Evolutionary conservation across 2,888 invertebrate genomes (phyloP).

Genomic region (Philereme vetulata): DNA sequence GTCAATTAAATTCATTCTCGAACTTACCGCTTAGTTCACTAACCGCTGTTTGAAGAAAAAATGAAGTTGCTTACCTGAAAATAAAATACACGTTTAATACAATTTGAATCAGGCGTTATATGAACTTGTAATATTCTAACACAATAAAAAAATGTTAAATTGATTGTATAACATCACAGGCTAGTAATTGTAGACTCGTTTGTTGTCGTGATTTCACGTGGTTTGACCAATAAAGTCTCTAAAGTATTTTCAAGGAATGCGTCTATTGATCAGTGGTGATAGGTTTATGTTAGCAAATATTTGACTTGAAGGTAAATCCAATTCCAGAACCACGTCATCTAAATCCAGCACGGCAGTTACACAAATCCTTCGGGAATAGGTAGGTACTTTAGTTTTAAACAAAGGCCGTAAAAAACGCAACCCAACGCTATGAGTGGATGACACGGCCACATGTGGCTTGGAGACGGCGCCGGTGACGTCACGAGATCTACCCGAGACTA

Average conservation of each 20-base stretch:
- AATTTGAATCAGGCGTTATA: too few relatives aligned
- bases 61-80: slow-evolving; percentile 31
- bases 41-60: too few relatives aligned
- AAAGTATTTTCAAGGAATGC: too few relatives aligned
- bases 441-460: slow-evolving; percentile 51
- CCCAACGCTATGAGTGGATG: slow-evolving; percentile 21
- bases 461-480: slow-evolving; percentile 69
- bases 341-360: neutral
- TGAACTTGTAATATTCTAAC: too few relatives aligned
- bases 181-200: too few relatives aligned
- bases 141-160: too few relatives aligned
- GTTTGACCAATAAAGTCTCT: too few relatives aligned
- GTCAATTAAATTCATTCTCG: too few relatives aligned
- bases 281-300: too few relatives aligned
- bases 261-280: too few relatives aligned
- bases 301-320: neutral
- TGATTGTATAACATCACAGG: neutral
- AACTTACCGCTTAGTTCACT: too few relatives aligned
- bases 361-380: slow-evolving; percentile 13
- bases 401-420: slow-evolving; percentile 20
- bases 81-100: neutral
- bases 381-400: slow-evolving; percentile 5
- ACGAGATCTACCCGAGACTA: slow-evolving; percentile 58
- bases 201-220: too few relatives aligned
- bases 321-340: neutral